Evolutionary conservation across 2,113 vertebrate genomes (phyloP).

Genomic region (Xenotilapia leptura): DNA sequence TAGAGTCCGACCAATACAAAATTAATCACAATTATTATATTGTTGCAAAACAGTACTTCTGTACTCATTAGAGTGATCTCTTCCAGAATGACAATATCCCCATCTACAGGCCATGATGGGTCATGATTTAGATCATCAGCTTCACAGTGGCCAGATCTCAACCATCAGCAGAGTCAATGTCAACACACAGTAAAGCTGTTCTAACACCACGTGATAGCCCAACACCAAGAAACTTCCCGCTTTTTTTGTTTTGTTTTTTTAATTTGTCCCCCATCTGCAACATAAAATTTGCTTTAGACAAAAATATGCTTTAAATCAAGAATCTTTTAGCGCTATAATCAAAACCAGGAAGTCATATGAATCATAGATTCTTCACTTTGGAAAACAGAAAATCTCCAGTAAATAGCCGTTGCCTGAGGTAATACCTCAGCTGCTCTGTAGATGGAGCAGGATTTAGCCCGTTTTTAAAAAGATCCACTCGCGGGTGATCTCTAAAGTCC

Average conservation of each 20-base stretch:
- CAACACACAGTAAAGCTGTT: not conserved
- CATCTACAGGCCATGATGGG: not conserved
- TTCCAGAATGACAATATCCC: not conserved
- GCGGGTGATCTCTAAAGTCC: not conserved
- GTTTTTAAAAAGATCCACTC: not conserved
- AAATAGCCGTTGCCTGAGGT: not conserved
- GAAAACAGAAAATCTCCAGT: not conserved
- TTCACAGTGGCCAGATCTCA: not conserved
- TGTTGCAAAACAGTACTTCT: not conserved
- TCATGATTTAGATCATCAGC: not conserved
- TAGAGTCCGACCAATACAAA: not conserved
- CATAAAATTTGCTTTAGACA: not conserved
- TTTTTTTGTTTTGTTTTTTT: not conserved
- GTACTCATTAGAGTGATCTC: not conserved
- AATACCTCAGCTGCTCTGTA: slow-evolving; percentile 20
- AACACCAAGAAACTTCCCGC: not conserved
- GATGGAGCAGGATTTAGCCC: not conserved
- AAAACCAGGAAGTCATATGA: not conserved
- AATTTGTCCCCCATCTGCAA: not conserved
- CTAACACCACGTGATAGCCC: not conserved
- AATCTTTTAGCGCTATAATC: not conserved
- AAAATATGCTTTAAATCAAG: not conserved
- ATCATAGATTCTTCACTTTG: not conserved
- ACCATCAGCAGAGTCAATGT: not conserved
- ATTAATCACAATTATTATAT: not conserved